Evolutionary conservation across 1,140 invertebrate genomes (phyloP).

Genomic region (Drosophila sechellia): DNA sequence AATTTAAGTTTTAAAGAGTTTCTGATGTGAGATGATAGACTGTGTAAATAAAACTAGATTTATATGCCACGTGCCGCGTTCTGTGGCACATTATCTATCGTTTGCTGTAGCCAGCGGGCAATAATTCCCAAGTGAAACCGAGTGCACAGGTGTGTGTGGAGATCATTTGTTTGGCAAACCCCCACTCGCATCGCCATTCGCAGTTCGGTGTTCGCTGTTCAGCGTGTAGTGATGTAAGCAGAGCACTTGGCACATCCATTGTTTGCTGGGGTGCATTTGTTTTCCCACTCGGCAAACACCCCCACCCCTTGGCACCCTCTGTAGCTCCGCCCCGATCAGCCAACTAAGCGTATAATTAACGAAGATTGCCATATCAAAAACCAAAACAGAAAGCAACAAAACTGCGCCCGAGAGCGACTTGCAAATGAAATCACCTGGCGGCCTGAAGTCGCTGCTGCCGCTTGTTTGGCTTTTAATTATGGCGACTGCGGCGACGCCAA

Average conservation of each 20-base stretch:
- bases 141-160: conserved; percentile 10
- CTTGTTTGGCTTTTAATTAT: conserved; percentile 83
- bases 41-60: background rate
- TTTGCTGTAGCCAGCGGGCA: conserved; percentile 13
- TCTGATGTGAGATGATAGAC: too few species aligned
- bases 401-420: conserved; percentile 37
- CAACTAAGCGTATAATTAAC: conserved; percentile 72
- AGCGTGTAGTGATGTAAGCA: conserved; percentile 59
- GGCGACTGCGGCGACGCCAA: conserved; percentile 72
- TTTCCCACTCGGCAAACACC: conserved; percentile 40
- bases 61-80: conserved; percentile 7
- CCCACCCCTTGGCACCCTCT: background rate
- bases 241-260: conserved; percentile 35
- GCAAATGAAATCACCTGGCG: conserved; percentile 78
- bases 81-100: background rate
- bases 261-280: conserved; percentile 53
- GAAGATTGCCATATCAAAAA: conserved; percentile 60
- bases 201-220: conserved; percentile 1
- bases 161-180: conserved; percentile 71
- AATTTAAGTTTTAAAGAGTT: background rate
- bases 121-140: conserved; percentile 21
- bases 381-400: conserved; percentile 34
- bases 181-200: background rate
- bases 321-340: conserved; percentile 24
- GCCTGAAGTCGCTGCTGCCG: conserved; percentile 40